phyloP scores from a whole-genome alignment of 2,797 vertebrate species.

The Mus spretus region DNA sequence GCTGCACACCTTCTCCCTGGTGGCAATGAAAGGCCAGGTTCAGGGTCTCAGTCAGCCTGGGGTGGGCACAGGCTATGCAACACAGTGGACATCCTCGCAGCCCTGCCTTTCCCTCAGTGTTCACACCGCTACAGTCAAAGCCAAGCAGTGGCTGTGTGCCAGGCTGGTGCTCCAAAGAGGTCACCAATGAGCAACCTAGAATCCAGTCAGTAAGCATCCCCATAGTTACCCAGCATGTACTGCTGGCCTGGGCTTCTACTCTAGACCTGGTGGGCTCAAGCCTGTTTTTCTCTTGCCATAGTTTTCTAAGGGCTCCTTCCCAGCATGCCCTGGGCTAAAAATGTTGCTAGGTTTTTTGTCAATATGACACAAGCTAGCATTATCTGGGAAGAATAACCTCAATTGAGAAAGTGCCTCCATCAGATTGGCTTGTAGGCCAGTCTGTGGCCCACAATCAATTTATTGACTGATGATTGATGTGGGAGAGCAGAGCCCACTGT shows the following conservation, averaged over 20 bases:
- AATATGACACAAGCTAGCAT: background rate
- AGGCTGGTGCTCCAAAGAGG: background rate
- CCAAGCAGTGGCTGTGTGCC: rapidly evolving
- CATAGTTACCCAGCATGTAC: background rate
- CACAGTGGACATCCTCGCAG: rapidly evolving
- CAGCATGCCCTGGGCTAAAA: background rate
- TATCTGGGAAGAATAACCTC: background rate
- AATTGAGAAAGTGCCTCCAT: background rate
- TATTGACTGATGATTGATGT: background rate
- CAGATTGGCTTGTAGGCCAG: background rate
- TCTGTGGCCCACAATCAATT: background rate
- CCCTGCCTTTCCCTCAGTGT: background rate
- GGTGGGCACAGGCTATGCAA: background rate
- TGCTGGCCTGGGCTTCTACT: background rate
- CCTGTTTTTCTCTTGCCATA: background rate
- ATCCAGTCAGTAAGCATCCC: background rate
- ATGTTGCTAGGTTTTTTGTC: too few species aligned
- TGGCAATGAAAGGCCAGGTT: background rate
- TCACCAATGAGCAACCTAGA: background rate
- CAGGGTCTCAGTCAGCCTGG: background rate
- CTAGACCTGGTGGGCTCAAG: background rate
- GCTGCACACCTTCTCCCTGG: conserved; percentile 95
- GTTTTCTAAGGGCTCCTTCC: background rate
- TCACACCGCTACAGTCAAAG: background rate
- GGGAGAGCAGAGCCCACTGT: background rate